A percentile compares a stretch with the other conserved stretches of the same genome.
Evolutionary conservation across 2,888 invertebrate genomes (phyloP).

Genomic region (Cosmia pyralina): DNA sequence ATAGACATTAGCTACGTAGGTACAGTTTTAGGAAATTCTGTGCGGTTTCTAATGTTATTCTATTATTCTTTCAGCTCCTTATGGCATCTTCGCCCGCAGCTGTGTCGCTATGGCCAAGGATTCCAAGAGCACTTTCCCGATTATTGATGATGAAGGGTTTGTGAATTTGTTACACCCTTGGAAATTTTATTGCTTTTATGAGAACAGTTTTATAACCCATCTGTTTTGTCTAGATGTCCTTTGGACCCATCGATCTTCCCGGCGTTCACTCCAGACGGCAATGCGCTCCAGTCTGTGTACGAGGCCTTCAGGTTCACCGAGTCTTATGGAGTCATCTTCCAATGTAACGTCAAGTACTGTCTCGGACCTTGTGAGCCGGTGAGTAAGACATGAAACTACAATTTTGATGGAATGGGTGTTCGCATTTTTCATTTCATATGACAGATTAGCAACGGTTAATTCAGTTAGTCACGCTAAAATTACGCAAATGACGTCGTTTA

Average conservation of each 20-base stretch:
- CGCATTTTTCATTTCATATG: conserved; percentile 43
- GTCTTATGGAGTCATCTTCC: conserved; percentile 98
- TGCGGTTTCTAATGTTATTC: conserved; percentile 24
- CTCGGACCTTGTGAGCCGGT: conserved; percentile 98
- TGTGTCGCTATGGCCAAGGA: conserved; percentile 99
- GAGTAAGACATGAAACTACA: conserved; percentile 77
- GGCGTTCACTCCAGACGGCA: conserved; percentile 96
- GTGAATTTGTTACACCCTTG: conserved; percentile 58
- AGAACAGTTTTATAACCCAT: neutral
- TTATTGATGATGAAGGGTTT: conserved; percentile 98
- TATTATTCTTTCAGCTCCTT: conserved; percentile 93
- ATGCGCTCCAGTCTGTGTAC: conserved; percentile 96
- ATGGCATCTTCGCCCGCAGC: conserved; percentile 98
- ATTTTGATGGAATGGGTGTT: conserved; percentile 42
- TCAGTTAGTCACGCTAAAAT: conserved; percentile 58
- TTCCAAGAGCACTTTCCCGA: conserved; percentile 98
- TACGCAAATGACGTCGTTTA: conserved; percentile 59
- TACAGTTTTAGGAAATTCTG: neutral
- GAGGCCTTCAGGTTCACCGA: conserved; percentile 99
- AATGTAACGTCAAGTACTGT: conserved; percentile 99
- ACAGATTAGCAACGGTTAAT: conserved; percentile 61
- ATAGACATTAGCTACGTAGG: conserved; percentile 3
- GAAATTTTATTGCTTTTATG: neutral
- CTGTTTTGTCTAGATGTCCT: conserved; percentile 92
- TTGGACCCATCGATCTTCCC: conserved; percentile 98